Conservation (phyloP, 2,888 invertebrate genomes). For the Leptogaster cylindrica region DNA sequence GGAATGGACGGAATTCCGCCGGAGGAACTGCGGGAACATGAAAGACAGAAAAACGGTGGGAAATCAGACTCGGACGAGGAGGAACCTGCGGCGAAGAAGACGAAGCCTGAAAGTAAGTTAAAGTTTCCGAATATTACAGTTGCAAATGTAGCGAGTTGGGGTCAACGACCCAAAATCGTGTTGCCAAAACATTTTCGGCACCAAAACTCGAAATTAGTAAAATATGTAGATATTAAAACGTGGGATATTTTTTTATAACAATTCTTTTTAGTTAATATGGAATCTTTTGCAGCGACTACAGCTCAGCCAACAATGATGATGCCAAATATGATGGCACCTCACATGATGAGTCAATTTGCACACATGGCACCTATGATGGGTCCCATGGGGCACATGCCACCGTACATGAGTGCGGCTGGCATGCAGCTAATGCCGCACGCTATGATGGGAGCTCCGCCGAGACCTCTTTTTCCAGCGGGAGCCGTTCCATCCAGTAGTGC, state of each 20-base stretch:
- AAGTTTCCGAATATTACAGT: no score
- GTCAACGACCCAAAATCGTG: no score
- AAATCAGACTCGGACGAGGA: conserved; percentile 85
- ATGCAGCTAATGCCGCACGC: conserved; percentile 67
- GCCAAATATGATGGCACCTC: conserved; percentile 67
- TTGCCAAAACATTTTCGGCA: no score
- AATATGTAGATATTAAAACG: no score
- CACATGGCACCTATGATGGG: conserved; percentile 71
- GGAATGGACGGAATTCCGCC: conserved; percentile 99
- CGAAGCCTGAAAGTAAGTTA: conserved; percentile 71
- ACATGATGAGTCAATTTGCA: conserved; percentile 66
- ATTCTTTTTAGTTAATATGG: no score
- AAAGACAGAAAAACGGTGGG: conserved; percentile 79
- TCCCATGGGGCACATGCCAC: conserved; percentile 74
- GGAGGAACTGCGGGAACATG: conserved; percentile 92
- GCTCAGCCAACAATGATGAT: conserved; percentile 70
- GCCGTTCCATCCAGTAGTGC: conserved; percentile 68
- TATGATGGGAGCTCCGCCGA: conserved; percentile 68
- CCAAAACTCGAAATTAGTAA: no score
- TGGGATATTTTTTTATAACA: no score
- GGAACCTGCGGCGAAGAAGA: conserved; percentile 79
- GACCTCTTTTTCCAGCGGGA: conserved; percentile 84
- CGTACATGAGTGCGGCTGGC: conserved; percentile 72
- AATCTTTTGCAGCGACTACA: conserved; percentile 55
- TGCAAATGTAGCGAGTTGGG: no score